These are phyloP conservation scores for Pristionchus exspectatus DNA, from an alignment of 2,888 invertebrate genomes.

Conservation along the genomic window DNA sequence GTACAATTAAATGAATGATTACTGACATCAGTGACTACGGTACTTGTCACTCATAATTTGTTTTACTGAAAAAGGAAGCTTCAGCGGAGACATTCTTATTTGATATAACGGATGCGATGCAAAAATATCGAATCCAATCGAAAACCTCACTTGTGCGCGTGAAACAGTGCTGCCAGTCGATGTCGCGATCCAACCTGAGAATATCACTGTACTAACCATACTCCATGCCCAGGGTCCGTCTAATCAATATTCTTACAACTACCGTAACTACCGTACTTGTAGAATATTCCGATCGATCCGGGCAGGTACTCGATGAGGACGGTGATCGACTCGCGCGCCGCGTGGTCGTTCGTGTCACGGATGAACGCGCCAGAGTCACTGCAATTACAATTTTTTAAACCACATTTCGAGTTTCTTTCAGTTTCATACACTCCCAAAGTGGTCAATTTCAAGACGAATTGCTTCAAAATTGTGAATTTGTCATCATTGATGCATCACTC, in stretches of 20 bases:
- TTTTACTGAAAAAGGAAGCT: too few relatives aligned
- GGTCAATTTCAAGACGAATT: too few relatives aligned
- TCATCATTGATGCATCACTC: background rate
- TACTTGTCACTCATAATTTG: too few relatives aligned
- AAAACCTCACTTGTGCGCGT: background rate
- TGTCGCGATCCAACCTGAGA: background rate
- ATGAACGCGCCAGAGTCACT: background rate
- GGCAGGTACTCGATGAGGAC: slow-evolving; percentile 34
- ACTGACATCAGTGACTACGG: too few relatives aligned
- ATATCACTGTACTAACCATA: background rate
- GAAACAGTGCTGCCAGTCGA: slow-evolving; percentile 41
- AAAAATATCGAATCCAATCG: too few relatives aligned
- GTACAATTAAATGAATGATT: too few relatives aligned
- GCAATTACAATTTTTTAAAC: background rate
- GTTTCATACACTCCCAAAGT: too few relatives aligned
- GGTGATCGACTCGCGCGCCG: slow-evolving; percentile 21
- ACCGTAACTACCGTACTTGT: slow-evolving; percentile 38
- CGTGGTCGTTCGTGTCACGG: background rate
- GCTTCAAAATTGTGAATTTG: too few relatives aligned
- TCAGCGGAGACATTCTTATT: too few relatives aligned
- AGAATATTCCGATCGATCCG: slow-evolving; percentile 8
- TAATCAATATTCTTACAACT: background rate
- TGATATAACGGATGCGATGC: too few relatives aligned
- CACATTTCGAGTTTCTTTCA: too few relatives aligned
- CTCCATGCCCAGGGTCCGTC: background rate